Evolutionary conservation across 2,888 invertebrate species (phyloP).

Genomic region (Augiades crinisus): DNA sequence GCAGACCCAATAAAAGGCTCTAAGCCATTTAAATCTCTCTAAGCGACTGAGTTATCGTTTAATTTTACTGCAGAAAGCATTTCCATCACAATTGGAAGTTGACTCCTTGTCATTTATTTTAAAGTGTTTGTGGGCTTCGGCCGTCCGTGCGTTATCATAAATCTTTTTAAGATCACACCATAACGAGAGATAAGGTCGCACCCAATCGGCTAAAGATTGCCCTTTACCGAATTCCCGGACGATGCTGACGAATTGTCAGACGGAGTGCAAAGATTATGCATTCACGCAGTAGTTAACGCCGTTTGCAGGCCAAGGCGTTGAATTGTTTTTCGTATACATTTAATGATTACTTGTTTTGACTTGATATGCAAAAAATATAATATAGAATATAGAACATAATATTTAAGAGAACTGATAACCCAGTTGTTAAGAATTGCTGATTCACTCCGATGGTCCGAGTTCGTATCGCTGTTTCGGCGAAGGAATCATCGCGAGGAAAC

Average conservation of each 20-base stretch:
- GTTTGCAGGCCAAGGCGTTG: too few relatives aligned
- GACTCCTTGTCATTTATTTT: constrained; percentile 81
- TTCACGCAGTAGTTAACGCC: constrained; percentile 39
- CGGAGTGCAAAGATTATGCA: constrained; percentile 39
- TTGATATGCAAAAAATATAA: too few relatives aligned
- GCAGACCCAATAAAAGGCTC: constrained; percentile 65
- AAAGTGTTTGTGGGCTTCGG: constrained; percentile 72
- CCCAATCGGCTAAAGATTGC: constrained; percentile 75
- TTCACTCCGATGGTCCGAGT: too few relatives aligned
- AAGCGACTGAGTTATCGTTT: constrained; percentile 79
- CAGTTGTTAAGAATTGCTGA: too few relatives aligned
- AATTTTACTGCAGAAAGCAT: constrained; percentile 81
- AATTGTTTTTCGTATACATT: too few relatives aligned
- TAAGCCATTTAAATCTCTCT: constrained; percentile 77
- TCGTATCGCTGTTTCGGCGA: too few relatives aligned
- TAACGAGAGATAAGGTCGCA: constrained; percentile 79
- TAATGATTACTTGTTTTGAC: too few relatives aligned
- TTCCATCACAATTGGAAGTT: constrained; percentile 79
- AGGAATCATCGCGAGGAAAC: too few relatives aligned
- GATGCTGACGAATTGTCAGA: constrained; percentile 74
- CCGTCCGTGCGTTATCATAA: constrained; percentile 79
- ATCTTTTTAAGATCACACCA: constrained; percentile 80
- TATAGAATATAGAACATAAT: too few relatives aligned
- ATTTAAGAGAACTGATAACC: too few relatives aligned
- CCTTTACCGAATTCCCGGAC: constrained; percentile 62